Conservation (phyloP, 2,113 vertebrate genomes). For the Blennius ocellaris region DNA sequence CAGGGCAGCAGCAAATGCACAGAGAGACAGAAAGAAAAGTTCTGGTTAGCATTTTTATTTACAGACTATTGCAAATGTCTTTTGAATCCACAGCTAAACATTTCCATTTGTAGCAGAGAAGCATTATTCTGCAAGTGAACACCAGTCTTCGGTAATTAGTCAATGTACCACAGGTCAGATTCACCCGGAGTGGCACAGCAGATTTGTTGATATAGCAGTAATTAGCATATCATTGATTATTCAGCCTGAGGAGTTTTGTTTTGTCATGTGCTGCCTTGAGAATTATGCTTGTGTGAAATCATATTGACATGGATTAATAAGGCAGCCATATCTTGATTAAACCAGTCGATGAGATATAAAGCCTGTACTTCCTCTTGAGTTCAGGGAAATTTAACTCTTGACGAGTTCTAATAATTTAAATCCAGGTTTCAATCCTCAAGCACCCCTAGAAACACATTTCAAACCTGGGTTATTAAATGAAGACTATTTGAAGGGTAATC, state of each 20-base stretch:
- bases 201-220: conserved; percentile 43
- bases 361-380: neutral
- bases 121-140: conserved; percentile 1
- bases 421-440: no score
- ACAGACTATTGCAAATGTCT: conserved; percentile 33
- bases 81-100: conserved; percentile 32
- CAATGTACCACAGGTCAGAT: conserved; percentile 22
- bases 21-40: conserved; percentile 39
- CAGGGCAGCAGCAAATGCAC: conserved; percentile 36
- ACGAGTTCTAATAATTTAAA: neutral
- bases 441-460: no score
- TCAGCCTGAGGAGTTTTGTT: conserved; percentile 21
- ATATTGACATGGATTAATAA: conserved; percentile 51
- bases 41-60: conserved; percentile 61
- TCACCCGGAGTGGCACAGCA: neutral
- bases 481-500: no score
- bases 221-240: conserved; percentile 53
- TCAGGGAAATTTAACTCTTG: neutral
- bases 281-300: conserved; percentile 53
- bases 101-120: conserved; percentile 41
- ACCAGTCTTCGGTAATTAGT: neutral
- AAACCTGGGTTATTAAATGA: no score
- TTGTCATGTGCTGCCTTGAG: conserved; percentile 37
- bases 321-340: conserved; percentile 54
- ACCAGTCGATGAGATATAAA: conserved; percentile 27